phyloP scores from a whole-genome alignment of 2,797 vertebrate species.

The Harpagifer antarcticus region DNA sequence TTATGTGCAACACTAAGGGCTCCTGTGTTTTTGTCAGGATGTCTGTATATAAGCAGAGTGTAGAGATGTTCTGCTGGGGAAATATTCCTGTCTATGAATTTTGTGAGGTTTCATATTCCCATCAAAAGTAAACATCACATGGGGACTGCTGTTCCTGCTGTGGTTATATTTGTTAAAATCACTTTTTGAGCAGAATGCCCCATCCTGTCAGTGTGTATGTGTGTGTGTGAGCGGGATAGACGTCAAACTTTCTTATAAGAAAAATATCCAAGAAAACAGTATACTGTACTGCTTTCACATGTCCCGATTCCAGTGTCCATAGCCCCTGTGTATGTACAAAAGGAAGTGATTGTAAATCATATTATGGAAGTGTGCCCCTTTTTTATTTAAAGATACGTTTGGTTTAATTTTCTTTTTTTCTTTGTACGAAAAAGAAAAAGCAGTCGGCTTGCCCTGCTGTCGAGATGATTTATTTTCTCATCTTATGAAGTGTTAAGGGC shows the following conservation, averaged over 20 bases:
- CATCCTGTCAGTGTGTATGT: conserved; percentile 3
- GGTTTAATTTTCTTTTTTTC: conserved; percentile 44
- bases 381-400: conserved; percentile 39
- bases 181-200: conserved; percentile 45
- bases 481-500: conserved; percentile 48
- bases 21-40: conserved; percentile 64
- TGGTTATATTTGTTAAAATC: conserved; percentile 50
- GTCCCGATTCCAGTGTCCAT: neutral
- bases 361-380: conserved; percentile 54
- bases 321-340: conserved; percentile 16
- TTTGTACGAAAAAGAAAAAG: conserved; percentile 31
- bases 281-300: conserved; percentile 29
- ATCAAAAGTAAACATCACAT: conserved; percentile 30
- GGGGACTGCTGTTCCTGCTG: conserved; percentile 53
- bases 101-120: conserved; percentile 38
- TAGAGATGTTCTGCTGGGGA: conserved; percentile 15
- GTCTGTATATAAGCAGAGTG: conserved; percentile 46
- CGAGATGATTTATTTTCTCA: conserved; percentile 16
- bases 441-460: conserved; percentile 47
- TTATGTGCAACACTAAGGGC: conserved; percentile 70
- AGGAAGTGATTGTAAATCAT: conserved; percentile 76
- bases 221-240: conserved; percentile 7
- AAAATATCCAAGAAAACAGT: neutral
- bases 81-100: conserved; percentile 67
- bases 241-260: conserved; percentile 1